Percentiles rank a stretch among this genome's conserved stretches.
Evolutionary conservation across 2,797 vertebrate species (phyloP).

Genomic region (Melopsittacus undulatus): DNA sequence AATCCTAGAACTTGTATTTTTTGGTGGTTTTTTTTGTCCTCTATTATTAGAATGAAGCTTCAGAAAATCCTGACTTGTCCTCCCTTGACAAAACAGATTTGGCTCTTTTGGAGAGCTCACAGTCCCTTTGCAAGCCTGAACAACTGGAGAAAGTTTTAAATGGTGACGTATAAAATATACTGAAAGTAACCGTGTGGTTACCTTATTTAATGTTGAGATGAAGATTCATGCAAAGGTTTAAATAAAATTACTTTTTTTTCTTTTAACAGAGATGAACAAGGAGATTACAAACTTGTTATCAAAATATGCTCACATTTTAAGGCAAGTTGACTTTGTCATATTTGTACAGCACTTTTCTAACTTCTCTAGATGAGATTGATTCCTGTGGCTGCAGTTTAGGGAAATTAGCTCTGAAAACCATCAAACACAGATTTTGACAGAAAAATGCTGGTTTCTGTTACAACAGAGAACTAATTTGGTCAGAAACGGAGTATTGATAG

Average conservation of each 20-base stretch:
- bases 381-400: background rate
- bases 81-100: constrained; percentile 61
- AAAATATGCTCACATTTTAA: constrained; percentile 77
- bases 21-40: constrained; percentile 9
- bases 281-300: constrained; percentile 76
- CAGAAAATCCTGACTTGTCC: constrained; percentile 53
- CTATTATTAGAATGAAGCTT: constrained; percentile 66
- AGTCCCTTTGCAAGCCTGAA: constrained; percentile 53
- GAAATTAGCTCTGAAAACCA: background rate
- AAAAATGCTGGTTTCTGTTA: background rate
- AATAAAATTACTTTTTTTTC: background rate
- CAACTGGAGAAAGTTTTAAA: constrained; percentile 69
- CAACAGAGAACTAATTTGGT: background rate
- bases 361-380: background rate
- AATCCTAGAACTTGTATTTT: background rate
- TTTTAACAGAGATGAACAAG: constrained; percentile 75
- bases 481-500: background rate
- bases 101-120: constrained; percentile 22
- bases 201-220: background rate
- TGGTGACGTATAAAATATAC: constrained; percentile 51
- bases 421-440: background rate
- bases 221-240: background rate
- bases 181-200: background rate
- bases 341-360: background rate
- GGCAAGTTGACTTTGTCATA: constrained; percentile 66